Evolutionary conservation across 2,888 invertebrate genomes (phyloP).

Genomic region (Leucophora obtusa): DNA sequence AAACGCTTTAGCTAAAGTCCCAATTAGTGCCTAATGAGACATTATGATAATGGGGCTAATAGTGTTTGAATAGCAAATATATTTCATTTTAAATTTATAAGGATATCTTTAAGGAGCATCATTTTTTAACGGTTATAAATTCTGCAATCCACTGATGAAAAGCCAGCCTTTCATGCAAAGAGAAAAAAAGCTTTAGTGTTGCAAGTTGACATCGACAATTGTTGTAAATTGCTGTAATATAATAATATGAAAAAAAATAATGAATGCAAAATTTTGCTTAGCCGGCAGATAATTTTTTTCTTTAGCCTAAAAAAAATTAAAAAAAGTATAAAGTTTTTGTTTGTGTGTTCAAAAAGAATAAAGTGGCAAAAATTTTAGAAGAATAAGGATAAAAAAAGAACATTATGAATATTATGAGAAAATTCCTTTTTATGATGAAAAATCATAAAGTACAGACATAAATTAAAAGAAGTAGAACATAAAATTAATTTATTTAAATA

Average conservation of each 20-base stretch:
- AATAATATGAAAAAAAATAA: slow-evolving; percentile 19
- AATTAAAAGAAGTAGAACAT: not conserved
- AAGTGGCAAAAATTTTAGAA: slow-evolving; percentile 1
- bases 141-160: not conserved
- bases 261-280: slow-evolving; percentile 37
- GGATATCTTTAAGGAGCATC: too few species aligned
- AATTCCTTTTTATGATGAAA: not conserved
- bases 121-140: too few species aligned
- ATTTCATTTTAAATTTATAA: too few species aligned
- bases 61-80: too few species aligned
- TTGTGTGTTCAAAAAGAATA: not conserved
- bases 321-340: not conserved
- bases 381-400: not conserved
- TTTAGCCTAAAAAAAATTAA: not conserved
- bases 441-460: not conserved
- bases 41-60: too few species aligned
- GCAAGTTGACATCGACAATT: slow-evolving; percentile 51
- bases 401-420: slow-evolving; percentile 7
- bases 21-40: too few species aligned
- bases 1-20: too few species aligned
- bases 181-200: not conserved
- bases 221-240: slow-evolving; percentile 46
- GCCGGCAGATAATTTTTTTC: slow-evolving; percentile 27
- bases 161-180: not conserved
- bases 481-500: not conserved